A percentile compares a stretch with the other conserved stretches of the same genome.
Conservation (phyloP, 2,797 vertebrate genomes). For the Melanogrammus aeglefinus region DNA sequence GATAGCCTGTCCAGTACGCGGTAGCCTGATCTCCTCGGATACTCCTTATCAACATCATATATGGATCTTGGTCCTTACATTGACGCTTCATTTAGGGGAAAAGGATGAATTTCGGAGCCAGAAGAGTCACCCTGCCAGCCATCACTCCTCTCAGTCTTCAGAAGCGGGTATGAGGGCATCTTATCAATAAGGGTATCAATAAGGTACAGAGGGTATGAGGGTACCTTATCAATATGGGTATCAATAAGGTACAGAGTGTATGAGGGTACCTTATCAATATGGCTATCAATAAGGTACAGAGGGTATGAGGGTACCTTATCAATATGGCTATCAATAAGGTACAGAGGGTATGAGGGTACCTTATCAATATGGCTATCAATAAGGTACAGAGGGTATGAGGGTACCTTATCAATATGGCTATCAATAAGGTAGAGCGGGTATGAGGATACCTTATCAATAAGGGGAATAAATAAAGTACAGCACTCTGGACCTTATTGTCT, state of each 20-base stretch:
- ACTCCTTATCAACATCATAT: conserved; percentile 28
- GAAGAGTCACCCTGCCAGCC: conserved; percentile 88
- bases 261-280: too few species aligned
- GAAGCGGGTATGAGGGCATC: conserved; percentile 75
- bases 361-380: too few species aligned
- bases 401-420: too few species aligned
- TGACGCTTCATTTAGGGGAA: conserved; percentile 51
- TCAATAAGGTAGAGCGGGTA: conserved; percentile 66
- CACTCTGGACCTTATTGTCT: conserved; percentile 34
- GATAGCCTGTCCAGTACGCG: not conserved
- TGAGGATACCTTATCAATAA: conserved; percentile 29
- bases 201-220: too few species aligned
- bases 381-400: too few species aligned
- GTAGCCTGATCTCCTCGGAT: conserved; percentile 1
- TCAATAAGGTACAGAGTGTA: too few species aligned
- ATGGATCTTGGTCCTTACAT: conserved; percentile 35
- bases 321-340: too few species aligned
- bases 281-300: too few species aligned
- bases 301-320: too few species aligned
- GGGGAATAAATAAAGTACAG: not conserved
- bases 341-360: too few species aligned
- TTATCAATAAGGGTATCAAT: too few species aligned
- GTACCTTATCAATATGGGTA: too few species aligned
- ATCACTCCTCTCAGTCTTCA: conserved; percentile 87
- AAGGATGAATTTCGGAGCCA: conserved; percentile 87